Base-by-base conservation (phyloP, 2,888 invertebrate species). In the Acrobasis suavella region DNA sequence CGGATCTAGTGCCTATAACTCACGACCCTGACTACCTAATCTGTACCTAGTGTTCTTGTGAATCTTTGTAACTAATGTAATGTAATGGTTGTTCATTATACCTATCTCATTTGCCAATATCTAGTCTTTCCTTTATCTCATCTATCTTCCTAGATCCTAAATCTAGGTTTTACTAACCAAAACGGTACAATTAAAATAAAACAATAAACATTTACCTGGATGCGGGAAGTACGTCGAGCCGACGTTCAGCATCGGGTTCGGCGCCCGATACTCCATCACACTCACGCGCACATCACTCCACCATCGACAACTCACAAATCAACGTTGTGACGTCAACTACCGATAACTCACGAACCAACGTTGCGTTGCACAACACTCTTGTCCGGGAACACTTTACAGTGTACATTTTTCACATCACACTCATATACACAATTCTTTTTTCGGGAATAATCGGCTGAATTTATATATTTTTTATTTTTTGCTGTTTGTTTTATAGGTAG, bases 181-280 rank as follows among this genome's bases (percentile, higher is more conserved):
- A n/a, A n/a, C n/a, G n/a, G n/a, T n/a, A n/a, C n/a, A n/a, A n/a
- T n/a, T n/a, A n/a, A n/a, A n/a, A 32, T 5, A 50, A 17, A 50
- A 52, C 52, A 60, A 59, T 63, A 70, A 75, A 12, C 3, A 46
- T 46, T 79, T 85, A 92, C 92, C 92, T 89, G 91, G 80, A 64
- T 85, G 87, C 9, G 85, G 84, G 74, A 83, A 89, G 89, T 86
- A 91, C 64, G 89, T 85, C 72, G 86, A 70, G 69, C 87, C 89
- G 79, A 80, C 83, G 83, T 79, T 86, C 81, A 84, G 80, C 77
- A 82, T 76, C 65, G 92, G 90, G 72, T 85, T 84, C 46, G 91
- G 91, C 65, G 88, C 87, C 52, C 92, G 86, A 75, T 91, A 92
- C 74, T 92, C 92, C 92, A 92, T 92, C 69, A 72, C 71, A 55